A percentile compares a stretch with the other conserved stretches of the same genome.
phyloP scores from a whole-genome alignment of 1,140 invertebrate genomes.

The Mizuhopecten yessoensis region DNA sequence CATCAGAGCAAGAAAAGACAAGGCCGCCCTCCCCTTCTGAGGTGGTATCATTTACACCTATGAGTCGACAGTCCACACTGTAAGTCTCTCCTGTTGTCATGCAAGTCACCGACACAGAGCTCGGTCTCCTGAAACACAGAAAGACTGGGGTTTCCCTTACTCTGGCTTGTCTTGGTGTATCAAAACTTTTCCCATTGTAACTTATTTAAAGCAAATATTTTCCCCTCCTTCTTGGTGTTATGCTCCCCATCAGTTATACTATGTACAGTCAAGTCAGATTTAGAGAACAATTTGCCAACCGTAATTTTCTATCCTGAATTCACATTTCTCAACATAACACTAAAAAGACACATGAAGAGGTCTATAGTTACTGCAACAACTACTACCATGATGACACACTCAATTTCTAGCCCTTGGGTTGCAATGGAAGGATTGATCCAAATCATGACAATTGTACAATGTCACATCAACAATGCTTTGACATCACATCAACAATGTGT shows the following conservation, averaged over 20 bases:
- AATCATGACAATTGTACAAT: no score
- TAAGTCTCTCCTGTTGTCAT: neutral
- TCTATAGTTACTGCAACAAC: neutral
- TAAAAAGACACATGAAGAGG: neutral
- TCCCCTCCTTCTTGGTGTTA: neutral
- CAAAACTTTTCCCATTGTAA: no score
- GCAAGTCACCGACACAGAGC: neutral
- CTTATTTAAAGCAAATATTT: neutral
- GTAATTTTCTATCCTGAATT: neutral
- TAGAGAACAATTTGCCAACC: neutral
- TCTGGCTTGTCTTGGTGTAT: no score
- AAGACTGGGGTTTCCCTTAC: no score
- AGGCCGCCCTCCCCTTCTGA: neutral
- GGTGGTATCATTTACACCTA: neutral
- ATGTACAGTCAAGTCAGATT: neutral
- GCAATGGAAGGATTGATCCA: no score
- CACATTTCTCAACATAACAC: neutral
- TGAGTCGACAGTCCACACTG: neutral
- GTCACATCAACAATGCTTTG: no score
- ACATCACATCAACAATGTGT: no score
- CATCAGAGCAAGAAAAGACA: neutral
- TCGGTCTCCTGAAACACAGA: neutral
- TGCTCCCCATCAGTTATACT: neutral
- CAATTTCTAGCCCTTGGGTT: no score
- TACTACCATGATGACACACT: neutral